Percentiles rank a stretch among this genome's conserved stretches.
phyloP scores from a whole-genome alignment of 2,797 vertebrate species.

The Dipus sagitta region DNA sequence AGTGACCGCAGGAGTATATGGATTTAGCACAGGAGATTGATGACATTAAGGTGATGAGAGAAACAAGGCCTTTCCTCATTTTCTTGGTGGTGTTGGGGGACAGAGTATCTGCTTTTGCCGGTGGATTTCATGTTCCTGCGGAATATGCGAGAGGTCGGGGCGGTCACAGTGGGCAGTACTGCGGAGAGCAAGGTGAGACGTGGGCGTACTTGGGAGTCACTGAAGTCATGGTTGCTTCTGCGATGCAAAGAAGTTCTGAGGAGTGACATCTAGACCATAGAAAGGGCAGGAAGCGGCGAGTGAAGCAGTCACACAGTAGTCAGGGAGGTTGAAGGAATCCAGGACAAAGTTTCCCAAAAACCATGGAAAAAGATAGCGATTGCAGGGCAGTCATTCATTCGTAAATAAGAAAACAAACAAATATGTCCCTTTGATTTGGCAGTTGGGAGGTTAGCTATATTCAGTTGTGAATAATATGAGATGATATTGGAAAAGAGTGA shows the following conservation, averaged over 20 bases:
- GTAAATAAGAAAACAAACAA: not conserved
- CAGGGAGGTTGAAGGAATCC: not conserved
- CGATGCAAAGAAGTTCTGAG: not conserved
- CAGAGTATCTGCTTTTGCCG: not conserved
- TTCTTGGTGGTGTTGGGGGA: not conserved
- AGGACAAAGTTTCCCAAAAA: not conserved
- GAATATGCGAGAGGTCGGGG: not conserved
- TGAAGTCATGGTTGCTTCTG: not conserved
- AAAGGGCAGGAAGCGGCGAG: not conserved
- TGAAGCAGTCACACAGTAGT: not conserved
- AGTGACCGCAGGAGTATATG: not conserved
- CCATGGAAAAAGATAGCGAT: not conserved
- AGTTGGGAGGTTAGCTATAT: not conserved
- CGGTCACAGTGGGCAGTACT: not conserved
- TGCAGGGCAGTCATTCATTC: not conserved
- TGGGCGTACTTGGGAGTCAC: not conserved
- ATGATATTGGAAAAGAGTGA: not conserved
- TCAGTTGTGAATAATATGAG: not conserved
- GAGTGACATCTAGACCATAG: not conserved
- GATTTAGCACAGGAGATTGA: not conserved
- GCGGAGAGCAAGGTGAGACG: not conserved
- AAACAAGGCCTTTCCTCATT: too few relatives aligned
- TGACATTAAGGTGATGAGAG: not conserved
- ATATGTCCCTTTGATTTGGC: not conserved
- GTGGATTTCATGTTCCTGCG: not conserved